phyloP scores from a whole-genome alignment of 2,113 vertebrate genomes.

The Serilophus lunatus region DNA sequence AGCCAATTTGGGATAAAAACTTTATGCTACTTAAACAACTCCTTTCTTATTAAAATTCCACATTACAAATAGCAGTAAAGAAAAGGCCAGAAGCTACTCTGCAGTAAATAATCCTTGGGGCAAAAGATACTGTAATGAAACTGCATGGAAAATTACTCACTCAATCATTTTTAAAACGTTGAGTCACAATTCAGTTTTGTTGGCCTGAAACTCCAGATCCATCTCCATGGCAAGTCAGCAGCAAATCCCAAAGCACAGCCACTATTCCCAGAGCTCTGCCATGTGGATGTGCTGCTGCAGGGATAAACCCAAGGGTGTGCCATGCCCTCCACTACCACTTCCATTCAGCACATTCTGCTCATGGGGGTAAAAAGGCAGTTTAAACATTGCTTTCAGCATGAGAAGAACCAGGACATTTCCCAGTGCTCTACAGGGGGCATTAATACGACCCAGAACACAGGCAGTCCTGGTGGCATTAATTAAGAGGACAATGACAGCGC shows the following conservation, averaged over 20 bases:
- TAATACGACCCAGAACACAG: not conserved
- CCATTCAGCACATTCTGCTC: not conserved
- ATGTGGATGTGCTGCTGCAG: accelerated
- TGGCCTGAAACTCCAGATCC: constrained; percentile 29
- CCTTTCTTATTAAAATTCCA: constrained; percentile 10
- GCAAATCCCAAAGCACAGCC: not conserved
- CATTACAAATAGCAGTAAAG: not conserved
- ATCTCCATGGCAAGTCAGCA: constrained; percentile 30
- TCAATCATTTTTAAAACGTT: constrained; percentile 42
- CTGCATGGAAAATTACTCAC: constrained; percentile 24
- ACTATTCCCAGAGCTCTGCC: not conserved
- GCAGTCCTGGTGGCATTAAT: not conserved
- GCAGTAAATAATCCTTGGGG: not conserved
- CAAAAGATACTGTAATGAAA: not conserved
- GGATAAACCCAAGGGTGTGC: not conserved
- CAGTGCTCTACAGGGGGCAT: not conserved
- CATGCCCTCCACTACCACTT: not conserved
- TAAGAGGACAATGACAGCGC: not conserved
- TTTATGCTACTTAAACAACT: not conserved
- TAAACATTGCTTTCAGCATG: not conserved
- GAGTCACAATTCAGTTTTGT: constrained; percentile 46
- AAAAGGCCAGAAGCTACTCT: not conserved
- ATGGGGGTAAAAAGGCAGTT: not conserved
- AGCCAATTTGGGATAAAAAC: not conserved
- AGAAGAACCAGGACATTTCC: not conserved